A percentile compares a stretch with the other conserved stretches of the same genome.
phyloP scores from a whole-genome alignment of 2,888 invertebrate genomes.

The Drosophila diplacantha region DNA sequence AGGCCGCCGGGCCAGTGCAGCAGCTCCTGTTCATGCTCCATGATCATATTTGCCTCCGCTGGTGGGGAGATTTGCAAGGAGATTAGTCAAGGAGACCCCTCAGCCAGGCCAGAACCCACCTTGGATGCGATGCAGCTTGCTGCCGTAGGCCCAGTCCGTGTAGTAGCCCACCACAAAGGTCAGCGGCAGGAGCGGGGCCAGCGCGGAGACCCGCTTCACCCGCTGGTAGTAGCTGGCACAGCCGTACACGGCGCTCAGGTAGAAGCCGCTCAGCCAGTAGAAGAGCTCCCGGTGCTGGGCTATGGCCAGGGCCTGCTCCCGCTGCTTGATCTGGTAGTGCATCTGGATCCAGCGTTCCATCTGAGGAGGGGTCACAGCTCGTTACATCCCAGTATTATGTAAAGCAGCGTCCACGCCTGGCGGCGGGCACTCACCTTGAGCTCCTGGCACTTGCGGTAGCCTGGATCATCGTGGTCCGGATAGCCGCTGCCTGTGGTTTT shows the following conservation, averaged over 20 bases:
- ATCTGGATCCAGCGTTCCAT: conserved; percentile 89
- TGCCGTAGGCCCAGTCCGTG: conserved; percentile 87
- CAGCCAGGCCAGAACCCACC: conserved; percentile 78
- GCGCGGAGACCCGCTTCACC: conserved; percentile 80
- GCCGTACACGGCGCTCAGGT: conserved; percentile 80
- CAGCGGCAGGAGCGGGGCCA: conserved; percentile 85
- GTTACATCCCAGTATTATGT: conserved; percentile 5
- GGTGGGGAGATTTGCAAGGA: background rate
- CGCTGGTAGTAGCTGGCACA: conserved; percentile 80
- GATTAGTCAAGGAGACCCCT: background rate
- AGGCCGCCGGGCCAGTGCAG: conserved; percentile 86
- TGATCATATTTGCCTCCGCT: conserved; percentile 88
- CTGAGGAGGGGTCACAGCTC: conserved; percentile 73
- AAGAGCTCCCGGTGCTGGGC: conserved; percentile 85
- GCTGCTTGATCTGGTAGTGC: conserved; percentile 87
- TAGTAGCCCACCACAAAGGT: conserved; percentile 85
- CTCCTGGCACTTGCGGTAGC: conserved; percentile 73
- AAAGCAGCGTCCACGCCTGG: conserved; percentile 1
- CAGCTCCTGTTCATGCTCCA: conserved; percentile 84
- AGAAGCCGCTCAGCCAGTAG: conserved; percentile 85
- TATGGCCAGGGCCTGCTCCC: conserved; percentile 84
- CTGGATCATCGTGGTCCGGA: conserved; percentile 70
- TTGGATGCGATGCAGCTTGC: conserved; percentile 86
- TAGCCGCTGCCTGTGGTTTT: conserved; percentile 51
- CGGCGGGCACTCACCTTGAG: conserved; percentile 56